These are phyloP conservation scores for Phyllotreta striolata DNA, from an alignment of 2,888 invertebrate species.

Conservation along the genomic window DNA sequence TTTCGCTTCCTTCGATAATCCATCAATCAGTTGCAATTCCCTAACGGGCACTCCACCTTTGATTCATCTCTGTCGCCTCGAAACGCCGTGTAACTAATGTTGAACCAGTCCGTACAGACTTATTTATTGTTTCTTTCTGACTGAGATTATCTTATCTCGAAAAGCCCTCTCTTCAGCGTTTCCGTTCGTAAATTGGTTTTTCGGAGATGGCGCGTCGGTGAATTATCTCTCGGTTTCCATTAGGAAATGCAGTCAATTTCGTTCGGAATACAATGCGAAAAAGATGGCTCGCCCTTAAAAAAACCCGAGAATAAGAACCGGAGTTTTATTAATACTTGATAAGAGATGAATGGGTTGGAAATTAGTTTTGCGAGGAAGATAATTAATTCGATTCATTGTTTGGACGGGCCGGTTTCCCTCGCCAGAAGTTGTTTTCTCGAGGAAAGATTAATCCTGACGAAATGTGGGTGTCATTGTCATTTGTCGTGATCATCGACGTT, in stretches of 20 bases:
- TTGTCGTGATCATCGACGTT: too few species aligned
- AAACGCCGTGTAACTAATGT: constrained; percentile 17
- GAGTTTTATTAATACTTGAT: too few species aligned
- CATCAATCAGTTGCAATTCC: too few species aligned
- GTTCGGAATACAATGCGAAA: constrained; percentile 18
- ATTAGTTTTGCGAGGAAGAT: too few species aligned
- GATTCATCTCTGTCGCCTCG: neutral
- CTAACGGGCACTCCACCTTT: neutral
- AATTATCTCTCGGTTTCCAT: constrained; percentile 30
- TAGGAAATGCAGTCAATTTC: constrained; percentile 30
- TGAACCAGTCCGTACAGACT: constrained; percentile 23
- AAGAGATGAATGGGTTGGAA: too few species aligned
- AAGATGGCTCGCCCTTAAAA: neutral
- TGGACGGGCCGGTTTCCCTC: too few species aligned
- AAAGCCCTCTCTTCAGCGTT: constrained; percentile 23
- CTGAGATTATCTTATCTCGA: constrained; percentile 30
- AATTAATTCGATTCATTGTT: too few species aligned
- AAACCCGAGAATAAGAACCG: too few species aligned
- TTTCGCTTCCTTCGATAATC: too few species aligned
- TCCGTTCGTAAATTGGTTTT: constrained; percentile 29
- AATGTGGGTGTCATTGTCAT: too few species aligned
- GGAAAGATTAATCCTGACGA: too few species aligned
- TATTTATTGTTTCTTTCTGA: constrained; percentile 33
- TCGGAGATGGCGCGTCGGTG: constrained; percentile 22
- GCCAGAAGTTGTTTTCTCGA: too few species aligned